These are phyloP conservation scores for Xenops minutus DNA, from an alignment of 2,797 vertebrate species.

Conservation along the genomic window DNA sequence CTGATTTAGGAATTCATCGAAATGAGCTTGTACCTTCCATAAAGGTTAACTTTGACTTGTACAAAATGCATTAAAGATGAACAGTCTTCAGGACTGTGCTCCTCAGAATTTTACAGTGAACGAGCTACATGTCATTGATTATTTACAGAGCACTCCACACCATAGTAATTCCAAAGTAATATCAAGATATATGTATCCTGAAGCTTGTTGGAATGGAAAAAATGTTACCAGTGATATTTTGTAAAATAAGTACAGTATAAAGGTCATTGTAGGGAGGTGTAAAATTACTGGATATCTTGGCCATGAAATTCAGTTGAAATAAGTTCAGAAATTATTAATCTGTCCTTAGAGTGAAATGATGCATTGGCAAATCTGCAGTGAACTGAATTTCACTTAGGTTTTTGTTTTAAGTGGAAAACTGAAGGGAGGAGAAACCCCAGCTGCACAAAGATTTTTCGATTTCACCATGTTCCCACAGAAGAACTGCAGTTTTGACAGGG, in stretches of 20 bases:
- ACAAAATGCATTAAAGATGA: constrained; percentile 64
- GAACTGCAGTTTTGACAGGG: constrained; percentile 72
- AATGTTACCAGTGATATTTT: constrained; percentile 66
- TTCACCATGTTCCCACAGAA: constrained; percentile 64
- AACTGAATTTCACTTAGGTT: constrained; percentile 59
- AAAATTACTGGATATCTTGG: constrained; percentile 66
- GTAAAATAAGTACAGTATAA: constrained; percentile 64
- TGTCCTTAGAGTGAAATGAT: constrained; percentile 59
- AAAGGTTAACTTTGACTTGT: constrained; percentile 69
- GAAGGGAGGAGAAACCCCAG: constrained; percentile 50
- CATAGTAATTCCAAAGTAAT: constrained; percentile 58
- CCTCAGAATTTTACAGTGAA: constrained; percentile 62
- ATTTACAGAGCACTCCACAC: constrained; percentile 64
- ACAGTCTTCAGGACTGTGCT: constrained; percentile 29
- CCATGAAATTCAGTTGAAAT: constrained; percentile 67
- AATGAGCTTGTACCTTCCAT: constrained; percentile 39
- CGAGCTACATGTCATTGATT: constrained; percentile 58
- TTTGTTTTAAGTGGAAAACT: constrained; percentile 62
- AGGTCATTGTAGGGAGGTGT: constrained; percentile 62
- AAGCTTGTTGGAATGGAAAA: constrained; percentile 69
- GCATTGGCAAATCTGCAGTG: constrained; percentile 56
- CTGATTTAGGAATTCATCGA: constrained; percentile 30
- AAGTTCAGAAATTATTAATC: constrained; percentile 71
- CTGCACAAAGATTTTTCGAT: constrained; percentile 59
- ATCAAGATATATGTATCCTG: constrained; percentile 61